These are phyloP conservation scores for Andricus curvator DNA, from an alignment of 2,888 invertebrate genomes.

Conservation along the genomic window DNA sequence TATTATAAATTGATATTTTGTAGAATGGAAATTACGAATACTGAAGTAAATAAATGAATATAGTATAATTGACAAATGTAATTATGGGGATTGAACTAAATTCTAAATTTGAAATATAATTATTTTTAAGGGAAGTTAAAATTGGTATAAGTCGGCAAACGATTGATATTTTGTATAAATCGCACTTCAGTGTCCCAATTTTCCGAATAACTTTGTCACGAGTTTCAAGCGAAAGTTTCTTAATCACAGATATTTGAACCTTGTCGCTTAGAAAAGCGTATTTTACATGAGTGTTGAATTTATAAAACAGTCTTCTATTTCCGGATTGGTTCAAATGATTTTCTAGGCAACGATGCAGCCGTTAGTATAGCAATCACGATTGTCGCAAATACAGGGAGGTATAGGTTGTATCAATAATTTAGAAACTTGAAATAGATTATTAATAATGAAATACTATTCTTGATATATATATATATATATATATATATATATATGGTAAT, in stretches of 20 bases:
- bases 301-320: background rate
- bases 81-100: too few species aligned
- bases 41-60: background rate
- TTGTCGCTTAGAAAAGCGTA: background rate
- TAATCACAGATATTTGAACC: background rate
- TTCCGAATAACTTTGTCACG: background rate
- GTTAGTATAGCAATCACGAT: background rate
- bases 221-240: background rate
- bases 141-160: background rate
- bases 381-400: background rate
- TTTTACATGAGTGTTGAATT: background rate
- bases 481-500: too few species aligned
- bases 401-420: background rate
- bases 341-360: background rate
- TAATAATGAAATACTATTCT: too few species aligned
- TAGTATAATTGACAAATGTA: too few species aligned
- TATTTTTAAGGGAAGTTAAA: background rate
- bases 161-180: background rate
- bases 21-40: background rate
- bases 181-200: background rate
- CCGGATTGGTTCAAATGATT: background rate
- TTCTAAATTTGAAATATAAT: background rate
- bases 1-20: background rate
- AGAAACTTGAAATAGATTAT: background rate
- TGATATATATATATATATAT: too few species aligned